Percentiles rank a stretch among this genome's conserved stretches.
Evolutionary conservation across 2,888 invertebrate species (phyloP).

Genomic region (Globia sparganii): DNA sequence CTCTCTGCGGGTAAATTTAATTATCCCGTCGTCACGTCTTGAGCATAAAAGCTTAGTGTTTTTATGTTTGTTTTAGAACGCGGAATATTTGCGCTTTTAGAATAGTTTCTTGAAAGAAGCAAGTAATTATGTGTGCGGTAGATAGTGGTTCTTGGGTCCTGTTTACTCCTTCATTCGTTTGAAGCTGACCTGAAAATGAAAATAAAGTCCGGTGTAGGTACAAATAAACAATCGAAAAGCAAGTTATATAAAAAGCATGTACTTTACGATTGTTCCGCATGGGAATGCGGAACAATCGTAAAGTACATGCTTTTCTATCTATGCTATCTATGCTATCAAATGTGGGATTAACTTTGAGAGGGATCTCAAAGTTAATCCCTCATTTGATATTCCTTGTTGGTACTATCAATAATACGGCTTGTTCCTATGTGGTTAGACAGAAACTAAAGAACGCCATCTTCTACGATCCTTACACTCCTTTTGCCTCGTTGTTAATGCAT

Average conservation of each 20-base stretch:
- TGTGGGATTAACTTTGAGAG: too few relatives aligned
- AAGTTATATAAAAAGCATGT: not conserved
- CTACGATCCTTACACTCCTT: too few relatives aligned
- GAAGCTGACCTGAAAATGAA: constrained; percentile 1
- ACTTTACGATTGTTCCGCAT: not conserved
- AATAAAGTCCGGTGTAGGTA: not conserved
- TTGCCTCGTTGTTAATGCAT: not conserved
- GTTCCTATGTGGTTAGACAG: too few relatives aligned
- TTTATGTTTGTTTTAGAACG: constrained; percentile 67
- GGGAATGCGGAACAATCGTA: too few relatives aligned
- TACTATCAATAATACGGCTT: too few relatives aligned
- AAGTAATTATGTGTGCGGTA: constrained; percentile 15
- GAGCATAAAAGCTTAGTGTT: constrained; percentile 74
- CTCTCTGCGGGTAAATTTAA: constrained; percentile 71
- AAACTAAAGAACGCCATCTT: too few relatives aligned
- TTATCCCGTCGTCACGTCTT: constrained; percentile 71
- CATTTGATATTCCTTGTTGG: not conserved
- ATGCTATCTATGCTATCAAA: too few relatives aligned
- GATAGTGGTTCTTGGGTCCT: not conserved
- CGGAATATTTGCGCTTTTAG: constrained; percentile 59
- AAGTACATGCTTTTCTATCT: too few relatives aligned
- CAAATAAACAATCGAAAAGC: not conserved
- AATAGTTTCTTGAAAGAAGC: constrained; percentile 27
- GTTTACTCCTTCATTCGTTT: constrained; percentile 7
- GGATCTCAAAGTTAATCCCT: too few relatives aligned